A percentile compares a stretch with the other conserved stretches of the same genome.
Conservation (phyloP, 2,888 invertebrate genomes). For the Allophyes oxyacanthae region DNA sequence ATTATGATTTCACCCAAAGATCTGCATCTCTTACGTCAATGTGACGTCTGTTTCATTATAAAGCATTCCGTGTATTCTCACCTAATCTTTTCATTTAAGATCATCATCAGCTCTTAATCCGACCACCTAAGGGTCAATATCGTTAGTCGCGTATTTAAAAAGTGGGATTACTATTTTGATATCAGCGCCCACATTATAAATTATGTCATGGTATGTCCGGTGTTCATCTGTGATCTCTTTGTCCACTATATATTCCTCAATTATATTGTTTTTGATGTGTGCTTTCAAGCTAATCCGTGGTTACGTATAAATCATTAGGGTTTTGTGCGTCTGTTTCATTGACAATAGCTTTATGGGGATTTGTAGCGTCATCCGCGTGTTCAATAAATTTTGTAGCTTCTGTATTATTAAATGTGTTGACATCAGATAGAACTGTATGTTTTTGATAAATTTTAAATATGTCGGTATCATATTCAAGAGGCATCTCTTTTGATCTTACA, state of each 20-base stretch:
- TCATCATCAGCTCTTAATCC: constrained; percentile 69
- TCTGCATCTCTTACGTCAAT: constrained; percentile 87
- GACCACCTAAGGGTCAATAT: constrained; percentile 69
- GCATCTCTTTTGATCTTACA: constrained; percentile 26
- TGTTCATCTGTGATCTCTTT: constrained; percentile 79
- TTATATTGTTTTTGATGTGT: constrained; percentile 74
- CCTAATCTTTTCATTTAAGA: constrained; percentile 67
- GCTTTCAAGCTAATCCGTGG: constrained; percentile 66
- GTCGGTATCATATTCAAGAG: constrained; percentile 30
- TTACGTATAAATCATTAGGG: constrained; percentile 68
- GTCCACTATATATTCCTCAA: constrained; percentile 72
- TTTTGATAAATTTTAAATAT: constrained; percentile 34
- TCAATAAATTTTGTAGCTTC: constrained; percentile 32
- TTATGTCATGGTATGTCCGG: constrained; percentile 86
- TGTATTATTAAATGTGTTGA: constrained; percentile 36
- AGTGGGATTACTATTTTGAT: constrained; percentile 80
- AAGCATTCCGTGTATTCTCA: constrained; percentile 68
- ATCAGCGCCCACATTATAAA: constrained; percentile 81
- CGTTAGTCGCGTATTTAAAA: constrained; percentile 59
- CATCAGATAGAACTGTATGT: constrained; percentile 33
- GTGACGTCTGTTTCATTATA: constrained; percentile 87
- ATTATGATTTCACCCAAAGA: constrained; percentile 85
- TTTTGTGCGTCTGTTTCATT: constrained; percentile 57
- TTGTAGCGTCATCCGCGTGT: constrained; percentile 49
- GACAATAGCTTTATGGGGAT: constrained; percentile 73